Evolutionary conservation across 2,797 vertebrate species (phyloP).

Genomic region (Octomys mimax): DNA sequence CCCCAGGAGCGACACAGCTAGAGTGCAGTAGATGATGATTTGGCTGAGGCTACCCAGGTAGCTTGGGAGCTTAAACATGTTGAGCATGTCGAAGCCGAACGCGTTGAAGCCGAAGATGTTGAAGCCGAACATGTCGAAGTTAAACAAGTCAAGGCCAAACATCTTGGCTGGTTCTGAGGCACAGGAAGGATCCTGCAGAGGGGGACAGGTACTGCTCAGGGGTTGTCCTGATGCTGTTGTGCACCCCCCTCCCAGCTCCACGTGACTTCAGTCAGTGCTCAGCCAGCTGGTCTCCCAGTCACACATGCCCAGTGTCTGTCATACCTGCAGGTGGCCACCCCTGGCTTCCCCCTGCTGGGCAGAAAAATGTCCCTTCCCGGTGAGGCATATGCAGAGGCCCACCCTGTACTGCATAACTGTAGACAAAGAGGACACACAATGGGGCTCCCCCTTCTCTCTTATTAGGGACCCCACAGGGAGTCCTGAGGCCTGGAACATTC

Average conservation of each 20-base stretch:
- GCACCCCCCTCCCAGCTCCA: accelerated
- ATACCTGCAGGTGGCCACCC: accelerated
- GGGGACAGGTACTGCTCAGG: accelerated
- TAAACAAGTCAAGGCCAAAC: background rate
- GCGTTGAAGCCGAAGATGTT: background rate
- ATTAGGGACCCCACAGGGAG: background rate
- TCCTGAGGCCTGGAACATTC: background rate
- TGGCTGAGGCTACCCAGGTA: background rate
- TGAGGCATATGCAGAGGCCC: background rate
- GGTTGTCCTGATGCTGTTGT: accelerated
- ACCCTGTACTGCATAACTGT: accelerated
- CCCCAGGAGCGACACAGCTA: background rate
- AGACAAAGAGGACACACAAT: background rate
- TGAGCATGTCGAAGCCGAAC: background rate
- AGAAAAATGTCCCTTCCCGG: accelerated
- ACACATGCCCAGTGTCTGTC: background rate
- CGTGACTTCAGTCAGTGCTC: accelerated
- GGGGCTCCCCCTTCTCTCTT: background rate
- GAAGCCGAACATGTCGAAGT: background rate
- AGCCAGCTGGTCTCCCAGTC: accelerated
- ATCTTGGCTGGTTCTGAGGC: accelerated
- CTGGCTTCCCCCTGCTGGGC: background rate
- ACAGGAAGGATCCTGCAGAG: background rate
- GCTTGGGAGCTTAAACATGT: background rate
- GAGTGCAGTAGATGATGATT: background rate